A percentile compares a stretch with the other conserved stretches of the same genome.
Evolutionary conservation across 2,113 vertebrate species (phyloP).

Genomic region (Phylloscopus trochilus): DNA sequence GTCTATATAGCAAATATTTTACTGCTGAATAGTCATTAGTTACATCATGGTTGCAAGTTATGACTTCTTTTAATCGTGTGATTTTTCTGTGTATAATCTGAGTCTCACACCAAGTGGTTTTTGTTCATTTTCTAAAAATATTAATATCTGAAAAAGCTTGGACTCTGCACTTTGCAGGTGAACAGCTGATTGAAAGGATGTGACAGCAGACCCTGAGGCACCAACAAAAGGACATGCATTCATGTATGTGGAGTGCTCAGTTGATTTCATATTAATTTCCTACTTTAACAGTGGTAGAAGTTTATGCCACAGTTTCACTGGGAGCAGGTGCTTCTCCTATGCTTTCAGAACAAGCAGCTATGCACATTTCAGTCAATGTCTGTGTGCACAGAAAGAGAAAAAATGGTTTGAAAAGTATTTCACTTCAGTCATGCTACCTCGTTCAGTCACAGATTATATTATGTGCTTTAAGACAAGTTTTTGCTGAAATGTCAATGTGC

Average conservation of each 20-base stretch:
- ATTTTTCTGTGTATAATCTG: neutral
- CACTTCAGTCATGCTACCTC: neutral
- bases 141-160: neutral
- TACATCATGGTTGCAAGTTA: neutral
- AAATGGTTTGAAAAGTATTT: neutral
- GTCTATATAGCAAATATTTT: neutral
- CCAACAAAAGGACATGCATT: neutral
- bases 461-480: neutral
- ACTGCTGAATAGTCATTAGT: neutral
- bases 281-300: neutral
- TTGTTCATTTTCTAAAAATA: neutral
- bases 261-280: constrained; percentile 3
- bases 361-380: neutral
- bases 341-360: neutral
- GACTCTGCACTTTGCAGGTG: neutral
- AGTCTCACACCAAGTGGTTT: neutral
- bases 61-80: neutral
- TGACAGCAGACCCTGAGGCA: neutral
- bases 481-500: neutral
- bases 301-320: neutral
- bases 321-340: neutral
- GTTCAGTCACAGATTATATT: neutral
- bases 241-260: neutral
- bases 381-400: neutral
- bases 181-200: neutral